Conservation (phyloP, 2,888 invertebrate species). For the Macrophya annulata region DNA sequence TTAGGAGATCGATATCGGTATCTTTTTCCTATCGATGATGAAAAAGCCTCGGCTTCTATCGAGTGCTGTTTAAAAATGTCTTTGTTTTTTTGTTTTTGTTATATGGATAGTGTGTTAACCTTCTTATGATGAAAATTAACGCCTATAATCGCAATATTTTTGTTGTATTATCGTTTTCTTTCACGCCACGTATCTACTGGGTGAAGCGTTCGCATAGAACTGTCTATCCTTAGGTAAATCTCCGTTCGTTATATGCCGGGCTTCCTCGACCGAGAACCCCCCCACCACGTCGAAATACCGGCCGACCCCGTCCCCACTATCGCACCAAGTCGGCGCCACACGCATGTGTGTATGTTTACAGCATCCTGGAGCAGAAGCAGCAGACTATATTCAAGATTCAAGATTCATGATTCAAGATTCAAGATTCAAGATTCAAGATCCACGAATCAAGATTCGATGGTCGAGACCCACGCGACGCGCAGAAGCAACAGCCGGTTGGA, state of each 20-base stretch:
- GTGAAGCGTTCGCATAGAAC: constrained; percentile 43
- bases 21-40: not conserved
- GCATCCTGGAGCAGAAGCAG: constrained; percentile 42
- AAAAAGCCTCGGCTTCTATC: not conserved
- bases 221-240: constrained; percentile 48
- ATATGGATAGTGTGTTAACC: not conserved
- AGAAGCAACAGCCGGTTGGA: not conserved
- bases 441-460: constrained; percentile 22
- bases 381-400: constrained; percentile 30
- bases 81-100: not conserved
- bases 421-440: not conserved
- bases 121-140: not conserved
- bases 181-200: constrained; percentile 17
- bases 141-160: not conserved
- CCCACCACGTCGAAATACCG: constrained; percentile 36
- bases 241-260: constrained; percentile 48
- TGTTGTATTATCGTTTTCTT: not conserved
- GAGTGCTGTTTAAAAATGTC: not conserved
- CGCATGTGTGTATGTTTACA: constrained; percentile 21
- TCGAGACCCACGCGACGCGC: constrained; percentile 36
- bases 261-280: constrained; percentile 39
- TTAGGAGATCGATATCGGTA: not conserved
- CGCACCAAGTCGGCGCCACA: not conserved
- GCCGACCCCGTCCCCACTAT: constrained; percentile 48
- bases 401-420: constrained; percentile 25